phyloP scores from a whole-genome alignment of 2,113 vertebrate genomes.

The Callionymus lyra region DNA sequence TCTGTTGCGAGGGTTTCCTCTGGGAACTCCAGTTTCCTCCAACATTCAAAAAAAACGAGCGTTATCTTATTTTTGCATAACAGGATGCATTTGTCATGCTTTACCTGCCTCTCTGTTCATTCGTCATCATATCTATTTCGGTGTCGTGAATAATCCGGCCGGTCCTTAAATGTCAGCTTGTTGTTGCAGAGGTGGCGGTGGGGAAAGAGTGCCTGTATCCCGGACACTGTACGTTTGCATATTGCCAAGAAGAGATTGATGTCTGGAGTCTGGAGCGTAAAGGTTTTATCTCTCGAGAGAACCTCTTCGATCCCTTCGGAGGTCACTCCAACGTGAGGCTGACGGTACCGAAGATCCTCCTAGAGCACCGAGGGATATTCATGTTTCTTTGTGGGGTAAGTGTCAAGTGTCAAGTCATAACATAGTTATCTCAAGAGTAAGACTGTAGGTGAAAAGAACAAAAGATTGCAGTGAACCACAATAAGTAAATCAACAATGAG shows the following conservation, averaged over 20 bases:
- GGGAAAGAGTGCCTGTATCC: conserved; percentile 87
- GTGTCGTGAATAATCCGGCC: too few relatives aligned
- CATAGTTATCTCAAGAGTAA: too few relatives aligned
- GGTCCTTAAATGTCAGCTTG: neutral
- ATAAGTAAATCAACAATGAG: too few relatives aligned
- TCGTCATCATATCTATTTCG: too few relatives aligned
- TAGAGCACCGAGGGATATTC: conserved; percentile 91
- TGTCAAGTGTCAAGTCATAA: neutral
- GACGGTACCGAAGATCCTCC: conserved; percentile 81
- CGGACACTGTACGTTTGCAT: conserved; percentile 92
- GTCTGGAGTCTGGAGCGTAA: conserved; percentile 94
- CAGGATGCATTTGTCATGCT: too few relatives aligned
- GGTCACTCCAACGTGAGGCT: conserved; percentile 72
- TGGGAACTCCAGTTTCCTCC: too few relatives aligned
- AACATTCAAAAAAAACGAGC: too few relatives aligned
- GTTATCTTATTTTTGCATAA: too few relatives aligned
- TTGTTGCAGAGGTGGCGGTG: conserved; percentile 77
- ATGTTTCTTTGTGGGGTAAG: conserved; percentile 94
- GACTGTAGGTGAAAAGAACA: too few relatives aligned
- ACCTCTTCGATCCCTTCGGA: conserved; percentile 78
- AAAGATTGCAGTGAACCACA: too few relatives aligned
- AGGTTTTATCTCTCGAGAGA: conserved; percentile 85
- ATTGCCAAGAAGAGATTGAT: conserved; percentile 96
- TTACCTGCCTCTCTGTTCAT: too few relatives aligned
- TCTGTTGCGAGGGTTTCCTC: too few relatives aligned